Base-by-base conservation (phyloP, 2,113 vertebrate genomes). In the Protobothrops flavoviridis region DNA sequence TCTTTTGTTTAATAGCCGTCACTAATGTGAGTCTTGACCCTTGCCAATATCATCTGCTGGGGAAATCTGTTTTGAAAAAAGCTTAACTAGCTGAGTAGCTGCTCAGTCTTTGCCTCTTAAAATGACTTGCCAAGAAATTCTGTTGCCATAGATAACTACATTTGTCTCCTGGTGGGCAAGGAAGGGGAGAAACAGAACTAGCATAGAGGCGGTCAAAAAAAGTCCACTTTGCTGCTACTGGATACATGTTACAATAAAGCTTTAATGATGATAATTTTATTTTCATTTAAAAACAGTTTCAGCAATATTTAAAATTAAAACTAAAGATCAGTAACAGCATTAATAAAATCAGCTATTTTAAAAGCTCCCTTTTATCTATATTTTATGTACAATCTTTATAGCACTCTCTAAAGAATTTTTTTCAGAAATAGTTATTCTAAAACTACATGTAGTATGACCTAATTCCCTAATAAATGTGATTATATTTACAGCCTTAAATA, bases 181-280 rank as follows among this genome's bases (percentile, higher is more conserved):
- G 43, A 5, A 17, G 13, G 55, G 0, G 23, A 24, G 94, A 93
- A 94, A 90, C 86, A 56, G 26, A 89, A 92, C 59, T 92, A 10
- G 94, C 92, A 94, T 61, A 90, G 93, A 93, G 90, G 86, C 45
- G 59, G 94, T 94, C 86, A 29, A 96, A 96, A 94, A 95, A 95
- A 95, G 39, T 95, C 96, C 96, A 74, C 39, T 39, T 59, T 86
- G 26, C 91, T 94, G 69, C 12, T 24, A 88, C 90, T 93, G 86
- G 91, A 95, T 59, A 0, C 10, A 90, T 39, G 64, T 90, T 94
- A 61, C 96, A 96, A 90, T 50, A 89, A 94, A 96, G 87, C 89
- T 85, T 24, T 93, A 93, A 92, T 88, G 88, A 69, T 90, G 92
- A 87, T 88, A 86, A 29, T 48, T 89, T 94, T 89, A 33, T 88